A percentile compares a stretch with the other conserved stretches of the same genome.
These are phyloP conservation scores for Exephanes ischioxanthus DNA, from an alignment of 2,888 invertebrate genomes.

Conservation along the genomic window DNA sequence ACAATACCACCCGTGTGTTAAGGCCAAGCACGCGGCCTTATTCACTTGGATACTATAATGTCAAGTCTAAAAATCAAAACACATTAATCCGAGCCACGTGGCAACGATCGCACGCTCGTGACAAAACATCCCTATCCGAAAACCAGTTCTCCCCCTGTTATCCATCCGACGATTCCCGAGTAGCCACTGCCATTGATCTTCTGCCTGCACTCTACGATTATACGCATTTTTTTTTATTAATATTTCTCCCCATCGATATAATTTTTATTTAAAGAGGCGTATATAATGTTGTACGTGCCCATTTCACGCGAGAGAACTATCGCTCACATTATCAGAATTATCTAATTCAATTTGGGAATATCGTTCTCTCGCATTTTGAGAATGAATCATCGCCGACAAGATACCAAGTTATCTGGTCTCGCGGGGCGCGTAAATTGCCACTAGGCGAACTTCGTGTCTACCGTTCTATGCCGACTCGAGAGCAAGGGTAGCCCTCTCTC, in stretches of 20 bases:
- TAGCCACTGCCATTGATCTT: slow-evolving; percentile 60
- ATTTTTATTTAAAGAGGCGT: neutral
- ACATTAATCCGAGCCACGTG: slow-evolving; percentile 85
- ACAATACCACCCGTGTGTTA: slow-evolving; percentile 52
- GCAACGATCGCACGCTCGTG: slow-evolving; percentile 82
- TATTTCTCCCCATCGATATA: slow-evolving; percentile 3
- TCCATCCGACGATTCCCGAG: slow-evolving; percentile 64
- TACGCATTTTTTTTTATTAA: slow-evolving; percentile 21
- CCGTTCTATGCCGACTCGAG: slow-evolving; percentile 37
- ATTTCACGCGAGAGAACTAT: slow-evolving; percentile 75
- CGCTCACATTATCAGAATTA: slow-evolving; percentile 77
- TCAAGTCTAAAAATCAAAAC: slow-evolving; percentile 85
- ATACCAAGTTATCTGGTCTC: slow-evolving; percentile 84
- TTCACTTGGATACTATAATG: slow-evolving; percentile 77
- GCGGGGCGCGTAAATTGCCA: slow-evolving; percentile 84
- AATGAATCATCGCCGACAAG: slow-evolving; percentile 84
- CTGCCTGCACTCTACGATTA: slow-evolving; percentile 45
- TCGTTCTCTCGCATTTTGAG: slow-evolving; percentile 80
- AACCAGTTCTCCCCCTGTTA: slow-evolving; percentile 38
- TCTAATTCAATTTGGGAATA: slow-evolving; percentile 85
- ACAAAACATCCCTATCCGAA: slow-evolving; percentile 74
- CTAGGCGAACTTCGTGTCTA: slow-evolving; percentile 75
- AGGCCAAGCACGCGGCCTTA: slow-evolving; percentile 54
- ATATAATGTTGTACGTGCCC: slow-evolving; percentile 34
- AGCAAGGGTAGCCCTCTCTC: slow-evolving; percentile 54